Percentiles rank a stretch among this genome's conserved stretches.
phyloP scores from a whole-genome alignment of 2,113 vertebrate species.

The Myanophis thanlyinensis region DNA sequence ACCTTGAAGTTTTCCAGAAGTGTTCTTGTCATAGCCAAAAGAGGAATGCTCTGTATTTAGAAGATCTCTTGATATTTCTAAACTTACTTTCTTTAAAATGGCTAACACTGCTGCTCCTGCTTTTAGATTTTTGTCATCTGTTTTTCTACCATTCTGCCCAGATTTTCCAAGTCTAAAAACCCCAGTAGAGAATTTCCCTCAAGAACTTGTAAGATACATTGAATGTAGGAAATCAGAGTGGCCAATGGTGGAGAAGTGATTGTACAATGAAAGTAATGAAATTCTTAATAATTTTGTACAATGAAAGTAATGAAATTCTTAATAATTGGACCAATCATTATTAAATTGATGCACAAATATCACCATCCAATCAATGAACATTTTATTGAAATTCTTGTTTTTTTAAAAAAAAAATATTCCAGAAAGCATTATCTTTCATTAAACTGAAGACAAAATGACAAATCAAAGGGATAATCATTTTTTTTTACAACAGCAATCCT shows the following conservation, averaged over 20 bases:
- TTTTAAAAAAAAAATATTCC: not conserved
- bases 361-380: not conserved
- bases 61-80: not conserved
- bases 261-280: not conserved
- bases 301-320: not conserved
- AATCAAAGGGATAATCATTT: not conserved
- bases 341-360: not conserved
- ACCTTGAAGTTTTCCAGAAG: not conserved
- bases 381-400: not conserved
- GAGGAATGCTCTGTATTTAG: not conserved
- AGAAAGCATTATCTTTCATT: not conserved
- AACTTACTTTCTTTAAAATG: not conserved
- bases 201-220: not conserved
- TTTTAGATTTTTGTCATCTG: not conserved
- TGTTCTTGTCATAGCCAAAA: not conserved
- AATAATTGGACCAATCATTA: not conserved
- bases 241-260: not conserved
- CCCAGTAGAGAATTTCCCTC: not conserved
- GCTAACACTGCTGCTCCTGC: not conserved
- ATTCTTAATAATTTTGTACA: not conserved
- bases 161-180: not conserved
- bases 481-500: not conserved
- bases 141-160: not conserved
- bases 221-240: not conserved
- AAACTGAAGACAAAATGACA: not conserved